Conservation (phyloP, 2,113 vertebrate species). For the Strix uralensis region DNA sequence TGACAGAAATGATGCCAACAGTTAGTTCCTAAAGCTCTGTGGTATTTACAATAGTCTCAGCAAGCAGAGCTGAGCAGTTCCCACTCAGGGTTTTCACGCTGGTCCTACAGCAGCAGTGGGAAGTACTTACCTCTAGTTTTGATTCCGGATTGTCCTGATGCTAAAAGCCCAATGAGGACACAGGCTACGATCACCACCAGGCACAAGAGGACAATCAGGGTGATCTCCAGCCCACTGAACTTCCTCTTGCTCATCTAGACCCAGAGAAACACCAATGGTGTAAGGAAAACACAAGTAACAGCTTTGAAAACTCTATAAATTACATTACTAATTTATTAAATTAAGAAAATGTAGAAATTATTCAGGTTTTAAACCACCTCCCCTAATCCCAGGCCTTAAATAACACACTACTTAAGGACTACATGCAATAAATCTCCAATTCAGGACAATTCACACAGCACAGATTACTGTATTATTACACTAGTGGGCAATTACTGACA, state of each 20-base stretch:
- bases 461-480: neutral
- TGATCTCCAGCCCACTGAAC: slow-evolving; percentile 83
- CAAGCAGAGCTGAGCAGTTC: neutral
- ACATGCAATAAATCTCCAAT: fast-evolving
- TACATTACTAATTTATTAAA: neutral
- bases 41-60: neutral
- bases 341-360: fast-evolving
- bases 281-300: neutral
- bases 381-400: neutral
- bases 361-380: neutral
- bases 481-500: neutral
- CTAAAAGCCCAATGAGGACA: slow-evolving; percentile 74
- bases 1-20: neutral
- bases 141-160: slow-evolving; percentile 58
- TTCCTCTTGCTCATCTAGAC: slow-evolving; percentile 82
- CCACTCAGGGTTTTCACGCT: neutral
- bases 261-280: neutral
- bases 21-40: neutral
- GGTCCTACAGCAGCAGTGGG: neutral
- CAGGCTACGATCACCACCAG: slow-evolving; percentile 67
- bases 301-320: neutral
- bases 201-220: slow-evolving; percentile 77
- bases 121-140: neutral
- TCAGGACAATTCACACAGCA: neutral
- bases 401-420: neutral